phyloP scores from a whole-genome alignment of 2,797 vertebrate species.

The Premnoplex brunnescens region DNA sequence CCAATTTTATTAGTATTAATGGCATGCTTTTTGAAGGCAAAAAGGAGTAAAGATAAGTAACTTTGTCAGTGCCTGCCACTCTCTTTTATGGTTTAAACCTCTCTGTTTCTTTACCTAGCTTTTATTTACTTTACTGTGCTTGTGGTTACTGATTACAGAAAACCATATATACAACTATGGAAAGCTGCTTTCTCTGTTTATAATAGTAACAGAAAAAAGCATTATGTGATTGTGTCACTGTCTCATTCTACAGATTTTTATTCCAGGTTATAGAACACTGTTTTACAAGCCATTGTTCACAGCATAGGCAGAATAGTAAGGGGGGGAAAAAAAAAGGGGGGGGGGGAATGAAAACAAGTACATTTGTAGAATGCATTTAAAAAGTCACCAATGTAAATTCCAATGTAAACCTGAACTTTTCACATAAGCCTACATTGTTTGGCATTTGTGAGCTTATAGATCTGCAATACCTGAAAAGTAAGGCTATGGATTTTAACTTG shows the following conservation, averaged over 20 bases:
- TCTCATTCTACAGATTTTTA: not conserved
- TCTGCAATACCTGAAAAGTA: not conserved
- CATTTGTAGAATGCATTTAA: not conserved
- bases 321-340: not conserved
- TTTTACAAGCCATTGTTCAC: not conserved
- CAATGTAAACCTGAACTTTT: not conserved
- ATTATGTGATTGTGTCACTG: not conserved
- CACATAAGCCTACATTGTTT: not conserved
- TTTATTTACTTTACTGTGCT: not conserved
- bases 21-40: not conserved
- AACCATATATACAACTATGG: not conserved
- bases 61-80: not conserved
- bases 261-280: not conserved
- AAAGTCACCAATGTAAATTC: not conserved
- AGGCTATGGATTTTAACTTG: not conserved
- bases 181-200: not conserved
- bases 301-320: not conserved
- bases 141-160: not conserved
- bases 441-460: not conserved
- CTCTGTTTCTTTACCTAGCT: not conserved
- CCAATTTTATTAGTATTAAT: not conserved
- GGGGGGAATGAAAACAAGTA: not conserved
- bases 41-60: not conserved
- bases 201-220: not conserved
- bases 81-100: not conserved